Conservation (phyloP, 2,113 vertebrate genomes). For the Bos javanicus region DNA sequence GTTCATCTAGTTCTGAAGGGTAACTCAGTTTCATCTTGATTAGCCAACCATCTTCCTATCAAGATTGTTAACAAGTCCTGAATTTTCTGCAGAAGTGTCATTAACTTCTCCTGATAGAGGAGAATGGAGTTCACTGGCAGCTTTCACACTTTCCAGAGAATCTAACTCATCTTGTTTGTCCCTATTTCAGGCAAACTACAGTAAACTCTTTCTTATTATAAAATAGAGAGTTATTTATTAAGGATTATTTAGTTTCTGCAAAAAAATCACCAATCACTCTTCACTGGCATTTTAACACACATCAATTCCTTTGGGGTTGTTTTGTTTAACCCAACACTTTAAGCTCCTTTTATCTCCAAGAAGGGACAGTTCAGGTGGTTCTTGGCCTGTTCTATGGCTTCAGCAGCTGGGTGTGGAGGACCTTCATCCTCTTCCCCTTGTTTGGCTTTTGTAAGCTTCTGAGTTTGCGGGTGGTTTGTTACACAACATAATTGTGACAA, state of each 20-base stretch:
- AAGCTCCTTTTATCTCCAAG: background rate
- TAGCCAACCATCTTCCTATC: background rate
- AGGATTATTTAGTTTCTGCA: slow-evolving; percentile 61
- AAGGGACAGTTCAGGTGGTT: background rate
- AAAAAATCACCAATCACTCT: slow-evolving; percentile 63
- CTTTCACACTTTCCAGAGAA: background rate
- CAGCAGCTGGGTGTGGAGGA: background rate
- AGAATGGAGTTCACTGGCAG: background rate
- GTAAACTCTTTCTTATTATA: slow-evolving; percentile 28
- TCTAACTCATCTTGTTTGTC: background rate
- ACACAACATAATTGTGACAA: background rate
- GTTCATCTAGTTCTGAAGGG: background rate
- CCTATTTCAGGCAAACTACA: background rate
- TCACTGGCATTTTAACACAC: slow-evolving; percentile 39
- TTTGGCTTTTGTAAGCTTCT: background rate
- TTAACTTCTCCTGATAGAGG: background rate
- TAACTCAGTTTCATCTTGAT: background rate
- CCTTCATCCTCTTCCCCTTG: background rate
- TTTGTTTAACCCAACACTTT: background rate
- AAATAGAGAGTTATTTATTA: slow-evolving; percentile 73
- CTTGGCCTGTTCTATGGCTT: background rate
- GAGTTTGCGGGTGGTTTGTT: background rate
- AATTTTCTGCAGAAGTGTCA: background rate
- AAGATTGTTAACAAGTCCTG: background rate
- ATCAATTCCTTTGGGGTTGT: slow-evolving; percentile 22